Base-by-base conservation (phyloP, 2,888 invertebrate genomes). In the Amphipyra berbera region DNA sequence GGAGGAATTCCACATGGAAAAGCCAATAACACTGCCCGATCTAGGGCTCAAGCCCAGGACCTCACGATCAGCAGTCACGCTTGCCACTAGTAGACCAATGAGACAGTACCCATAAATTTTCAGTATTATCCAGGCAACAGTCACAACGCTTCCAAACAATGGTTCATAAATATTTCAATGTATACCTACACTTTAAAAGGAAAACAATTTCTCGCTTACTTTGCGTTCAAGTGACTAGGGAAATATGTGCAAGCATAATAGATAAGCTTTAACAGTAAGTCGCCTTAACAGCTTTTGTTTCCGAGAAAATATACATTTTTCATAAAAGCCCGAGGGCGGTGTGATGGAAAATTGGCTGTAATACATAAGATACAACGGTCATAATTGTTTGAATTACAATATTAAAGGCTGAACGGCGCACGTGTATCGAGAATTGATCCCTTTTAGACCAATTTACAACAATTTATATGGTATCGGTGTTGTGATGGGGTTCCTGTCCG, bases 141-240 rank as follows among this genome's bases (percentile, higher is more conserved):
- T 40, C 73, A 65, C 61, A 57, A 50, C 64, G 64, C 56, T 72
- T 76, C 58, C 47, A 62, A 78, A 84, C 83, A 84, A 83, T 85
- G 82, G 73, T 84, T 82, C 82, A 86, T 87, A 87, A 88, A 87
- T 82, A 87, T 84, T 88, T 83, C 78, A 82, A 77, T 61, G 78
- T 70, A 72, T 68, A 50, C 62, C 68, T 81, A 76, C 78, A 86
- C 64, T 89, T 86, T 88, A 85, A 87, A 89, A 86, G 84, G 88
- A 85, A 90, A 88, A 88, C 91, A 90, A 91, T 92, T 92, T 93
- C 89, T 87, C 91, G 91, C 88, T 89, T 88, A 90, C 89, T 91
- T 93, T 91, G 91, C 89, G 78, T 86, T 90, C 82, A 89, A 88
- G 86, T 85, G 84, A 82, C 88, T 81, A 81, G 85, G 88, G 86